Base-by-base conservation (phyloP, 2,113 vertebrate species). In the Acrocephalus arundinaceus region DNA sequence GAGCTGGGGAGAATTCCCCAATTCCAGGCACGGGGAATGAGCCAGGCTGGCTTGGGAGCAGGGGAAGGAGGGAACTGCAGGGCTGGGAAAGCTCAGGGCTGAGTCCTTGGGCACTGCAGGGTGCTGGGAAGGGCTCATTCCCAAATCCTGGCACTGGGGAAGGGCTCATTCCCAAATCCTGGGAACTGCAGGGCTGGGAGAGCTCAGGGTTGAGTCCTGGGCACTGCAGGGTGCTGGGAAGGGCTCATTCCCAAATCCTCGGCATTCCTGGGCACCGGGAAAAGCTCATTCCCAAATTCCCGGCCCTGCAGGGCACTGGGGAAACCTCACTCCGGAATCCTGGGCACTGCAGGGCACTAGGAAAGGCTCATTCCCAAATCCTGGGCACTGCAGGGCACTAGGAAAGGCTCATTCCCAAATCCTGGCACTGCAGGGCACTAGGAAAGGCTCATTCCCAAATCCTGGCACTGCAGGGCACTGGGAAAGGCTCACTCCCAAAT, bases 191-290 rank as follows among this genome's bases (percentile, higher is more conserved):
- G 39, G 48, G 25, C 22, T 3, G 22, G n/a, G 57, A 58, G 41
- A 13, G 41, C 41, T 41, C 41, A 41, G 41, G 41, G 41, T 13
- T 41, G 41, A 41, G 41, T n/a, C 39, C 25, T 2, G 19, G 21
- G 72, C 15, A 20, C 21, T 24, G 16, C 31, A 48, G 30, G 57
- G 22, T 22, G 25, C 22, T 3, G 22, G n/a, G 57, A 58, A 31
- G 2, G 18, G 27, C 39, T 30, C 39, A 31, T 3, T 6, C 9
- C 62, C 2, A 1, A 43, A 5, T 11, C 7, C 62, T 2, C 0
- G 2, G 28, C 63, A 45, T 21, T n/a, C 33, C 63, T 18, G 15
- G 15, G 41, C 41, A 33, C 33, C 6, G 5, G 25, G 59, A 28
- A 41, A 1, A 5, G 11, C 63, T 65, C 27, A 43, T 43, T 45